Base-by-base conservation (phyloP, 2,113 vertebrate species). In the Lophius piscatorius region DNA sequence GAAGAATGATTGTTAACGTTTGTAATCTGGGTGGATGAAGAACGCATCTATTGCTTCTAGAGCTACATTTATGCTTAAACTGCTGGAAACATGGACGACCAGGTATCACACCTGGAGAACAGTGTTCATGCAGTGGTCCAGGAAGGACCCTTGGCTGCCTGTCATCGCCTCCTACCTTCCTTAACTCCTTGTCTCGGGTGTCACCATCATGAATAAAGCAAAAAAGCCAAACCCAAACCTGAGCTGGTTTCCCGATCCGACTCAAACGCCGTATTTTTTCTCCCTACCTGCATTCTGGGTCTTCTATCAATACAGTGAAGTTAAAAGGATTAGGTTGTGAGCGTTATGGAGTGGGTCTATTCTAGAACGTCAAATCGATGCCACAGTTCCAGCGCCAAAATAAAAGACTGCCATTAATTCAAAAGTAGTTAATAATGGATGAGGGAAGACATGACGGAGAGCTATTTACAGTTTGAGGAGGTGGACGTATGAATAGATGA, bases 391-490 rank as follows among this genome's bases (percentile, higher is more conserved):
- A 31, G 26, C 20, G 17, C 38, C 34, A 18, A 74, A 81, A 75
- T 74, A 81, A 81, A 74, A 74, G 74, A 63, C 61, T 78, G 74
- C 61, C 79, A 82, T 85, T 82, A 81, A 84, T 70, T 81, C 65
- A 84, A 67, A 85, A 81, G 77, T 46, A 57, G 70, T 81, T 78
- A 76, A 82, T 85, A 80, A 82, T 82, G 74, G 82, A 87, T 77
- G 78, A 83, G 72, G 71, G 57, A 70, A 71, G 73, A 75, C 77
- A 77, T 74, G 66, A 70, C 34, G 68, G 81, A 74, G 70, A 82
- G 81, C 74, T 80, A 82, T 88, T 87, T 90, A 81, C 70, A 56
- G 63, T 84, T 85, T 82, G 81, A 86, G 73, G 77, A 78, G 75
- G 74, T 75, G 79, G 84, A 81, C 76, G 55, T 54, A 46, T 83